Conservation (phyloP, 2,113 vertebrate species). For the Aythya baeri region DNA sequence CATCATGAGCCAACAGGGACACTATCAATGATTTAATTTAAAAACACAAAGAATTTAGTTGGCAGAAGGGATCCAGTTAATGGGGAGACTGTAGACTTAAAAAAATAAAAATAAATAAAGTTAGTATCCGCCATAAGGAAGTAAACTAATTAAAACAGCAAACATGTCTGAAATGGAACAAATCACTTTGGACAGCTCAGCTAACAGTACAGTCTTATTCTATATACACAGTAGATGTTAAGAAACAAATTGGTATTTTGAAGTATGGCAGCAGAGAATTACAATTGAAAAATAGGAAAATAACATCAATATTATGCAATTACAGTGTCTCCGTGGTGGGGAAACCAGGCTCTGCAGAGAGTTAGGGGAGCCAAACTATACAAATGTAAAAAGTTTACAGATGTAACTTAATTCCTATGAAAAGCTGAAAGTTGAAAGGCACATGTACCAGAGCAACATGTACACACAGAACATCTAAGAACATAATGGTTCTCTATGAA, state of each 20-base stretch:
- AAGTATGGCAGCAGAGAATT: constrained; percentile 30
- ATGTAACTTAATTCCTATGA: neutral
- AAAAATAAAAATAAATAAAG: neutral
- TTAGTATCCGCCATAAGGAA: neutral
- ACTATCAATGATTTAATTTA: neutral
- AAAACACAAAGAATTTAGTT: neutral
- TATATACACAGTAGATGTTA: neutral
- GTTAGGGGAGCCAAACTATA: neutral
- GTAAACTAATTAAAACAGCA: constrained; percentile 43
- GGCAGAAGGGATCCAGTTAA: neutral
- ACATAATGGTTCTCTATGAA: neutral
- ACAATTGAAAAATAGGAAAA: constrained; percentile 43
- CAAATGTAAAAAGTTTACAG: neutral
- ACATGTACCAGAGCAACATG: fast-evolving
- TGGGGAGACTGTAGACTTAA: neutral
- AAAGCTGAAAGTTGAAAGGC: neutral
- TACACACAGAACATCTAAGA: neutral
- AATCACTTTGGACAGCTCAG: constrained; percentile 26
- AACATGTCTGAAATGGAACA: neutral
- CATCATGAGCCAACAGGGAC: neutral
- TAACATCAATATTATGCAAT: constrained; percentile 15
- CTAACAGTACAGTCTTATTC: neutral
- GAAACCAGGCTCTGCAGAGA: neutral
- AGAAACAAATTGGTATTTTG: constrained; percentile 30
- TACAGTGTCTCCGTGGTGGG: neutral